Evolutionary conservation across 92 coral and sea anemone genomes (phyloP).

Genomic region (Galaxea fascicularis): DNA sequence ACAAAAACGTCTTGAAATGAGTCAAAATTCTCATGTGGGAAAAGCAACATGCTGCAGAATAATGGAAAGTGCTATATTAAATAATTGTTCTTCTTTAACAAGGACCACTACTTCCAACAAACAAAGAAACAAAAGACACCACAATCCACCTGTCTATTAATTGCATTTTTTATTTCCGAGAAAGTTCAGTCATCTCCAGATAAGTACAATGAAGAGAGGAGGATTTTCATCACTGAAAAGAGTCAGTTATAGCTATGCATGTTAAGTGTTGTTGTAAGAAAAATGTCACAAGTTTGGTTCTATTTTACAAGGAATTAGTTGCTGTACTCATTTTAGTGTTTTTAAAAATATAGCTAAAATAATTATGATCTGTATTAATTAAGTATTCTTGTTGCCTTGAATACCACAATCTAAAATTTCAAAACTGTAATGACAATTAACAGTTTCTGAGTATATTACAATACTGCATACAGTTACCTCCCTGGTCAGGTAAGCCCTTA

Average conservation of each 20-base stretch:
- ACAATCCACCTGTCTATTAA: neutral
- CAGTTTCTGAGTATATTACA: neutral
- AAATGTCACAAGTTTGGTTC: slow-evolving; percentile 26
- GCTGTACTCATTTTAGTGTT: slow-evolving; percentile 1
- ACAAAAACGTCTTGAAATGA: too few species aligned
- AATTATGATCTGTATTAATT: slow-evolving; percentile 50
- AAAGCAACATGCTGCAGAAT: too few species aligned
- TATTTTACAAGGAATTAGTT: slow-evolving; percentile 11
- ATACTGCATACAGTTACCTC: neutral
- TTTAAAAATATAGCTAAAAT: slow-evolving; percentile 55
- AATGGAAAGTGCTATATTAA: too few species aligned
- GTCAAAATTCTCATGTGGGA: too few species aligned
- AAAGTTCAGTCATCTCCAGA: slow-evolving; percentile 7
- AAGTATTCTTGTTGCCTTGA: slow-evolving; percentile 20
- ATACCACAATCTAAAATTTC: neutral
- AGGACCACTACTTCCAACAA: too few species aligned
- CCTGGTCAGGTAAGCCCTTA: neutral
- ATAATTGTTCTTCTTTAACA: too few species aligned
- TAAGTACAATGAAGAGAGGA: slow-evolving; percentile 1
- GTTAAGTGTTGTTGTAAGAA: slow-evolving; percentile 11
- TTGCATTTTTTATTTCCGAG: slow-evolving; percentile 16
- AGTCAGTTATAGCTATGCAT: slow-evolving; percentile 13
- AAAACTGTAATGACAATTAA: slow-evolving; percentile 12
- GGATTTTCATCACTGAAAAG: slow-evolving; percentile 11
- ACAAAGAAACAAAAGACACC: neutral